phyloP scores from a whole-genome alignment of 2,888 invertebrate genomes.

The Apotomis turbidana region DNA sequence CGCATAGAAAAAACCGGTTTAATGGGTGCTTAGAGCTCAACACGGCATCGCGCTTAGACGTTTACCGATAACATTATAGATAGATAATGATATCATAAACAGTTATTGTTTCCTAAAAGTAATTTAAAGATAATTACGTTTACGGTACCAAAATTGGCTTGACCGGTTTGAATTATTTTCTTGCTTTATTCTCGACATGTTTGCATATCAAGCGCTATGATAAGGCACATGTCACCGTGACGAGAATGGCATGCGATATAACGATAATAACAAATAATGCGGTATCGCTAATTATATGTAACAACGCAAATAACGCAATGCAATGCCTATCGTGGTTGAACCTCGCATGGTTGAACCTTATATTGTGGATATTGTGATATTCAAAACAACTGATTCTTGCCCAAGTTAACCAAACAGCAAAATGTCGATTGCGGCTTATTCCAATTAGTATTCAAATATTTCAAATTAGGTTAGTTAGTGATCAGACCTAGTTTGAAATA shows the following conservation, averaged over 20 bases:
- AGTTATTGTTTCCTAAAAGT: slow-evolving; percentile 23
- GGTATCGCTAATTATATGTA: not conserved
- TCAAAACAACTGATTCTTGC: not conserved
- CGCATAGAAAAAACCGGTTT: slow-evolving; percentile 39
- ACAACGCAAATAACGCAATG: not conserved
- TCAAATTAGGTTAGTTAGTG: too few species aligned
- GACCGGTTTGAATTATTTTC: not conserved
- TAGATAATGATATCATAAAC: slow-evolving; percentile 1
- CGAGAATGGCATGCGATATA: not conserved
- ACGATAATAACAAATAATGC: not conserved
- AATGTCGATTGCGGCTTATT: too few species aligned
- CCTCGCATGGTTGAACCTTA: not conserved
- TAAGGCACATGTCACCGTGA: not conserved
- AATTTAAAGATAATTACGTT: slow-evolving; percentile 14
- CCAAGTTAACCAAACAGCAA: too few species aligned
- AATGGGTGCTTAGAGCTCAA: slow-evolving; percentile 24
- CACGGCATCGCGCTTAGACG: slow-evolving; percentile 1
- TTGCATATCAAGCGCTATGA: too few species aligned
- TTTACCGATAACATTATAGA: slow-evolving; percentile 2
- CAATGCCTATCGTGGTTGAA: not conserved
- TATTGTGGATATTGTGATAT: not conserved
- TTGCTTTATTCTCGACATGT: not conserved
- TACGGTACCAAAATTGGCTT: slow-evolving; percentile 1
- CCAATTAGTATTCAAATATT: too few species aligned
- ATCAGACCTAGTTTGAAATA: too few species aligned